Percentiles rank a stretch among this genome's conserved stretches.
These are phyloP conservation scores for Cheumatopsyche charites DNA, from an alignment of 1,140 invertebrate genomes.

Conservation along the genomic window DNA sequence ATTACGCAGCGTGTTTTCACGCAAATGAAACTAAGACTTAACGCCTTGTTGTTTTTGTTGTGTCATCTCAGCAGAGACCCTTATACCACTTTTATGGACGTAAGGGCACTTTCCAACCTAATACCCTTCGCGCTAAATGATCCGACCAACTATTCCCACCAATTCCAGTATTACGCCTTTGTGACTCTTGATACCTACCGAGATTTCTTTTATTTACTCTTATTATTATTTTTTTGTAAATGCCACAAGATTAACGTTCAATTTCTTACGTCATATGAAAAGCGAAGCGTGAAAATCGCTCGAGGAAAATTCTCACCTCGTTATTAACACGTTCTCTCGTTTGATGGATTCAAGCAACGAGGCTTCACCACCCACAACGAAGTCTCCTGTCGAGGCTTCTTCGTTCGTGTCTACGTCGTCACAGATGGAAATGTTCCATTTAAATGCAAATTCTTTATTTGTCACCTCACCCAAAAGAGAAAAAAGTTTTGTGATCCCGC, in stretches of 20 bases:
- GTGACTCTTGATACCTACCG: too few species aligned
- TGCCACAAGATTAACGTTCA: neutral
- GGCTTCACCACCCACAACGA: neutral
- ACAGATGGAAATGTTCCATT: constrained; percentile 74
- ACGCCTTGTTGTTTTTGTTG: constrained; percentile 58
- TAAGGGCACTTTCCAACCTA: constrained; percentile 27
- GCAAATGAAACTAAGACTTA: constrained; percentile 48
- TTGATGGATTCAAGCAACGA: constrained; percentile 18
- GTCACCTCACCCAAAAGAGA: constrained; percentile 59
- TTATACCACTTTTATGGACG: constrained; percentile 53
- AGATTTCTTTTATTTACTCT: too few species aligned
- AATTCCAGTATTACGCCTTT: too few species aligned
- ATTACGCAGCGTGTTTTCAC: constrained; percentile 43
- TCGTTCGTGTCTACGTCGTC: constrained; percentile 53
- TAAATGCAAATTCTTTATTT: constrained; percentile 76
- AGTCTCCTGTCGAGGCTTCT: neutral
- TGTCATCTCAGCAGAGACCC: constrained; percentile 54
- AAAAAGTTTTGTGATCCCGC: constrained; percentile 51
- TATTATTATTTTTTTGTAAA: too few species aligned
- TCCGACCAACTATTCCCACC: too few species aligned
- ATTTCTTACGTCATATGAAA: neutral
- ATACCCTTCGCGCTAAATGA: neutral
- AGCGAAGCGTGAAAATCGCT: too few species aligned
- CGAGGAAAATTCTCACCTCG: too few species aligned
- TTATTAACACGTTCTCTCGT: neutral